Conservation (phyloP, 2,888 invertebrate species). For the Laothoe populi region DNA sequence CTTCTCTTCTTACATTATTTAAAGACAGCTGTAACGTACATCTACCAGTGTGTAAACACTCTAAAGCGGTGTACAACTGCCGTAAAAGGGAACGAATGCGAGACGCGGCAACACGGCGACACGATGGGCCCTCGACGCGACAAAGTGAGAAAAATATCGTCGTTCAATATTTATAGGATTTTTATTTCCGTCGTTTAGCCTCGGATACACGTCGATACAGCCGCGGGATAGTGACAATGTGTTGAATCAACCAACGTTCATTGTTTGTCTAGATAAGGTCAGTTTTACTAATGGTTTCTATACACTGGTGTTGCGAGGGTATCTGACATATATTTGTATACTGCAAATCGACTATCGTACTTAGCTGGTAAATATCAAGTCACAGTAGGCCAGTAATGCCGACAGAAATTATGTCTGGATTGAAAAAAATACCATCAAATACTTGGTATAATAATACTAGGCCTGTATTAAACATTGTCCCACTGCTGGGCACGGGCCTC, state of each 20-base stretch:
- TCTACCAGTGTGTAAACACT: constrained; percentile 43
- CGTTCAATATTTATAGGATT: constrained; percentile 83
- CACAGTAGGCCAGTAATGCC: too few relatives aligned
- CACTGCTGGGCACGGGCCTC: too few relatives aligned
- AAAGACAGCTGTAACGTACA: neutral
- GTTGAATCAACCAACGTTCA: constrained; percentile 19
- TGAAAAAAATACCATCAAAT: too few relatives aligned
- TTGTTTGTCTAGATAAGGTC: constrained; percentile 49
- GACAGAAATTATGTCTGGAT: too few relatives aligned
- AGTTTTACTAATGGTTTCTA: too few relatives aligned
- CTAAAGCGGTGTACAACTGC: constrained; percentile 42
- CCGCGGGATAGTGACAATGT: constrained; percentile 53
- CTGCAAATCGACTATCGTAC: too few relatives aligned
- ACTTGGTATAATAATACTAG: too few relatives aligned
- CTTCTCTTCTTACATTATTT: neutral
- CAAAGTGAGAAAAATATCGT: constrained; percentile 84
- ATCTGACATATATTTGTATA: too few relatives aligned
- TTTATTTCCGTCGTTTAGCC: constrained; percentile 81
- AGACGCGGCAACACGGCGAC: constrained; percentile 54
- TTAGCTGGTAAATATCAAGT: too few relatives aligned
- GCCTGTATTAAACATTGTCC: too few relatives aligned
- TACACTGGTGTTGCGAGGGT: too few relatives aligned
- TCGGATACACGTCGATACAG: constrained; percentile 66
- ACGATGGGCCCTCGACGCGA: constrained; percentile 64
- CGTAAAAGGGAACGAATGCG: constrained; percentile 56